Evolutionary conservation across 2,113 vertebrate genomes (phyloP).

Genomic region (Syngnathus scovelli): DNA sequence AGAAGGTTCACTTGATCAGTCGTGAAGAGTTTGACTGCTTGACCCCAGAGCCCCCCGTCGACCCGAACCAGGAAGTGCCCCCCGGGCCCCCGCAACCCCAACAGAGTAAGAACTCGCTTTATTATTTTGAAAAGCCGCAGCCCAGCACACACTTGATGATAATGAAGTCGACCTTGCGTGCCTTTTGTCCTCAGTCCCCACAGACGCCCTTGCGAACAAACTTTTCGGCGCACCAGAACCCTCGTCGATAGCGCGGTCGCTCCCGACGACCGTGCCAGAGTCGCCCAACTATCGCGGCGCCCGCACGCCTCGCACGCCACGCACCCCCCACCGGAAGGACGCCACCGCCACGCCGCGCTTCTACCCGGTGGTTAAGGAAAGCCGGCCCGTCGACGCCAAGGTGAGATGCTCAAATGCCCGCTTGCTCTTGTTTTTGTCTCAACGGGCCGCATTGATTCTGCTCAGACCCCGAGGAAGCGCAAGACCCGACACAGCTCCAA

Average conservation of each 20-base stretch:
- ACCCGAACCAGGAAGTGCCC: constrained; percentile 96
- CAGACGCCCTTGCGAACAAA: constrained; percentile 94
- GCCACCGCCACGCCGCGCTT: constrained; percentile 88
- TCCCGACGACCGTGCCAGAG: constrained; percentile 94
- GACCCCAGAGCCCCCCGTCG: constrained; percentile 94
- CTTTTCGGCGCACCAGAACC: constrained; percentile 92
- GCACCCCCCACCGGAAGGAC: constrained; percentile 92
- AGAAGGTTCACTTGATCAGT: constrained; percentile 98
- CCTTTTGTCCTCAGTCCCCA: constrained; percentile 76
- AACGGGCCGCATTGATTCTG: too few relatives aligned
- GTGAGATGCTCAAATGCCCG: constrained; percentile 51
- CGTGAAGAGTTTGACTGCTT: constrained; percentile 92
- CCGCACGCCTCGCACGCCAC: constrained; percentile 90
- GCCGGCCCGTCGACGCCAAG: constrained; percentile 92
- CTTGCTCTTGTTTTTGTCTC: neutral
- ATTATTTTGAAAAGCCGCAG: neutral
- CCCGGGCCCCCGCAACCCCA: constrained; percentile 89
- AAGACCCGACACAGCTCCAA: constrained; percentile 98
- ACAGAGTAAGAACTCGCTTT: constrained; percentile 74
- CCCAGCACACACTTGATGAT: too few relatives aligned
- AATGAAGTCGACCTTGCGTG: too few relatives aligned
- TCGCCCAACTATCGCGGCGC: constrained; percentile 90
- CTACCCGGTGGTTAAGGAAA: constrained; percentile 97
- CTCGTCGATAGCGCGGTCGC: constrained; percentile 85
- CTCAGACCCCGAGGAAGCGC: constrained; percentile 89